Evolutionary conservation across 2,888 invertebrate genomes (phyloP), one percentile per base, ranked within the genome.

Genomic region (Drosophila histrio): DNA sequence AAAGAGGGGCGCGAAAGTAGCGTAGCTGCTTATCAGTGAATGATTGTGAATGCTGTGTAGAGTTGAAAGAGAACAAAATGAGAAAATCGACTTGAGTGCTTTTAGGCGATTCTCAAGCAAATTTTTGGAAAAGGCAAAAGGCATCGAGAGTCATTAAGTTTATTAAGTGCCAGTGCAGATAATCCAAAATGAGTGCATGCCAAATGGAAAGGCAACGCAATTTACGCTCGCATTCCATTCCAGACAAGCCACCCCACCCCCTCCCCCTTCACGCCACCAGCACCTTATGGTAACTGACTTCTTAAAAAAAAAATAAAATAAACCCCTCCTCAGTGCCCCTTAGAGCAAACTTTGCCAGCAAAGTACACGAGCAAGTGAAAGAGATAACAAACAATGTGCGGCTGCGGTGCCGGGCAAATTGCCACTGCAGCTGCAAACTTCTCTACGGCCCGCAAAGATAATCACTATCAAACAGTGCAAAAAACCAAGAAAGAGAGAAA

Each of bases 141-240:
- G 71, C 65, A 78, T 81, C 65, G 68, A 81, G 71, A 86, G 81
- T 87, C 87, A 84, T 81, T 81, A 87, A 80, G 81, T 84, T 84
- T 81, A 87, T 81, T 87, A 81, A 81, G 81, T 87, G 81, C 74
- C 64, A 64, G 61, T 65, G 80, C 74, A 81, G 81, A 81, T 81
- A 81, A 84, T 71, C 85, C 60, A 84, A 87, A 81, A 84, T 81
- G 81, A 81, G 85, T 81, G 80, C 87, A 87, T 71, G 84, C 83
- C 74, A 79, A 80, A 79, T 80, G 87, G 70, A 63, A 69, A 49
- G 47, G 54, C 66, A 79, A 54, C 65, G 80, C 85, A 71, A 71
- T 84, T 84, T 83, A 66, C 84, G 60, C 47, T 53, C 39, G 15
- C 72, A 65, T 38, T 52, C 28, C 49, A 44, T 52, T 53, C 17